phyloP scores from a whole-genome alignment of 1,140 invertebrate genomes.

The Drosophila miranda region DNA sequence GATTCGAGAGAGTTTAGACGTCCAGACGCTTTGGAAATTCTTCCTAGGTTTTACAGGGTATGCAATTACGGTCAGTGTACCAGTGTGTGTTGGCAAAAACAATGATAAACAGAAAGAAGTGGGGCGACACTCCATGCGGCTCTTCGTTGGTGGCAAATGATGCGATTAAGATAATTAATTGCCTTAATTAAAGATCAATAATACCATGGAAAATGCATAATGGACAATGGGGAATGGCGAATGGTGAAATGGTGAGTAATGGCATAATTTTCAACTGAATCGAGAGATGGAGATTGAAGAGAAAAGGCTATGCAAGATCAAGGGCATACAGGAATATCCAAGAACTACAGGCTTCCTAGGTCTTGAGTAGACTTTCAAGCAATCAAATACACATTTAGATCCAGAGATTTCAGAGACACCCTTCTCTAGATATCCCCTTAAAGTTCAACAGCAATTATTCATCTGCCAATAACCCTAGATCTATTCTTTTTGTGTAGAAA shows the following conservation, averaged over 20 bases:
- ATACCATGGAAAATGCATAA: conserved; percentile 26
- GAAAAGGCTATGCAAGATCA: too few relatives aligned
- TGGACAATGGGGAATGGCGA: neutral
- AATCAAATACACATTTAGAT: too few relatives aligned
- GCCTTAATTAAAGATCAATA: conserved; percentile 66
- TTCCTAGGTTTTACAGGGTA: too few relatives aligned
- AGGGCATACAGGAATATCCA: too few relatives aligned
- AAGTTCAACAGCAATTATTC: too few relatives aligned
- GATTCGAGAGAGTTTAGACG: too few relatives aligned
- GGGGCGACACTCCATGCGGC: conserved; percentile 7
- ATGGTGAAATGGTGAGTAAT: neutral
- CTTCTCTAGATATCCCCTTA: too few relatives aligned
- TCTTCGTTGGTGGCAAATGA: conserved; percentile 35
- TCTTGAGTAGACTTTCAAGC: too few relatives aligned
- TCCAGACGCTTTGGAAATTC: too few relatives aligned
- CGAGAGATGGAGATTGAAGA: neutral
- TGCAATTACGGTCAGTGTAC: neutral
- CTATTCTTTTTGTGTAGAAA: neutral
- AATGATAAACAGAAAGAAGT: too few relatives aligned
- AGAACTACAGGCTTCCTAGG: too few relatives aligned
- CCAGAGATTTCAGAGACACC: too few relatives aligned
- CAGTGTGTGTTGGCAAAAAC: neutral
- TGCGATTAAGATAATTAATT: conserved; percentile 66
- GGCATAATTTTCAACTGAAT: conserved; percentile 6
- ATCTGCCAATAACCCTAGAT: conserved; percentile 19